Percentiles rank a stretch among this genome's conserved stretches.
Conservation (phyloP, 2,113 vertebrate species). For the Podiceps cristatus region DNA sequence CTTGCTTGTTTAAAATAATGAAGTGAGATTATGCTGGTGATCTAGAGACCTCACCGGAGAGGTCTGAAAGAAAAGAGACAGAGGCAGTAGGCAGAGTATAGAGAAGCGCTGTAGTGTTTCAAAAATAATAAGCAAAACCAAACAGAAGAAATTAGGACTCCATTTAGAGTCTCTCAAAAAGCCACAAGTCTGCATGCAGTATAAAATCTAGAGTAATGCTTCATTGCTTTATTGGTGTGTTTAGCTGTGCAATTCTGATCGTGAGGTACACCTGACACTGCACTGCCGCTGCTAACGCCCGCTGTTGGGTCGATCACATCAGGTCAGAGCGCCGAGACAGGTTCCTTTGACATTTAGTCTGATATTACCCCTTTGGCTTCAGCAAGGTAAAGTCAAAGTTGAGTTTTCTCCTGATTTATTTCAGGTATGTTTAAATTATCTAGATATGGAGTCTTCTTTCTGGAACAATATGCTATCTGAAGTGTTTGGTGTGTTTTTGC, state of each 20-base stretch:
- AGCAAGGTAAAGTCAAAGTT: neutral
- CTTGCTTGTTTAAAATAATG: constrained; percentile 3
- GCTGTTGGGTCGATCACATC: neutral
- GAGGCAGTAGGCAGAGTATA: neutral
- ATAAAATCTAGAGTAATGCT: neutral
- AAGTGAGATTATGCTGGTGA: neutral
- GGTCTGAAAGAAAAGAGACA: neutral
- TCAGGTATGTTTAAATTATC: neutral
- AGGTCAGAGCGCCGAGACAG: neutral
- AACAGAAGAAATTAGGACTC: neutral
- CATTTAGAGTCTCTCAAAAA: neutral
- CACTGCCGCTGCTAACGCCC: neutral
- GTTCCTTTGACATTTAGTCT: neutral
- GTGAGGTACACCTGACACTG: neutral
- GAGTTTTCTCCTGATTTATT: neutral
- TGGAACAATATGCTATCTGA: neutral
- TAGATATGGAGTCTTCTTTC: neutral
- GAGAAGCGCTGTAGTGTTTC: neutral
- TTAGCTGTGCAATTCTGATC: neutral
- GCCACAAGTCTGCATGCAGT: neutral
- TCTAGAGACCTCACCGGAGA: neutral
- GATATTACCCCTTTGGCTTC: neutral
- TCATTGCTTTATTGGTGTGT: neutral
- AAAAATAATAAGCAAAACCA: neutral
- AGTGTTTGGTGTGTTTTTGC: neutral